A percentile compares a stretch with the other conserved stretches of the same genome.
Conservation (phyloP, 92 coral and sea anemone species). For the Phenganax subtilis region DNA sequence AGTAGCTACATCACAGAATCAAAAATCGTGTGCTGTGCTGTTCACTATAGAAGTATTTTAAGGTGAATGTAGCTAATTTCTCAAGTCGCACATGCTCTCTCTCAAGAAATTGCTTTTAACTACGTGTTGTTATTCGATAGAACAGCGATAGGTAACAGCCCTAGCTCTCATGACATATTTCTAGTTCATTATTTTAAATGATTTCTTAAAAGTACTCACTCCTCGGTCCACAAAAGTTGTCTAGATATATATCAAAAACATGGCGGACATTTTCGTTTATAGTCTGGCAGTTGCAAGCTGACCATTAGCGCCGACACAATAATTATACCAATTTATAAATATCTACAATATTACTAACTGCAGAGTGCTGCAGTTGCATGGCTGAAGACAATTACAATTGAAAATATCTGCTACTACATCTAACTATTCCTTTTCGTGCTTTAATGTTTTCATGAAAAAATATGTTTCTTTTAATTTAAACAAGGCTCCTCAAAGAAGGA, state of each 20-base stretch:
- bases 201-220: too few species aligned
- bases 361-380: neutral
- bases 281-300: neutral
- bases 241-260: neutral
- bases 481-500: slow-evolving; percentile 19
- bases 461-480: neutral
- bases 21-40: too few species aligned
- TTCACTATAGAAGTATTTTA: too few species aligned
- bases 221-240: too few species aligned
- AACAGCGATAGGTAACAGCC: neutral
- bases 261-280: neutral
- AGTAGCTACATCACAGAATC: too few species aligned
- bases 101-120: neutral
- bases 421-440: neutral
- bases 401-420: neutral
- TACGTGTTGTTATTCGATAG: too few species aligned
- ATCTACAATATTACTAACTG: neutral
- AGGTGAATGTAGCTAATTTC: slow-evolving; percentile 1
- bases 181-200: too few species aligned
- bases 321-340: neutral
- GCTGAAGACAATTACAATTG: slow-evolving; percentile 6
- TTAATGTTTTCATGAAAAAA: neutral
- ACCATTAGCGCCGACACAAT: too few species aligned
- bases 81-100: neutral
- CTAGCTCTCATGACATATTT: neutral